These are phyloP conservation scores for Drosophila subquinaria DNA, from an alignment of 2,888 invertebrate species.

Conservation along the genomic window DNA sequence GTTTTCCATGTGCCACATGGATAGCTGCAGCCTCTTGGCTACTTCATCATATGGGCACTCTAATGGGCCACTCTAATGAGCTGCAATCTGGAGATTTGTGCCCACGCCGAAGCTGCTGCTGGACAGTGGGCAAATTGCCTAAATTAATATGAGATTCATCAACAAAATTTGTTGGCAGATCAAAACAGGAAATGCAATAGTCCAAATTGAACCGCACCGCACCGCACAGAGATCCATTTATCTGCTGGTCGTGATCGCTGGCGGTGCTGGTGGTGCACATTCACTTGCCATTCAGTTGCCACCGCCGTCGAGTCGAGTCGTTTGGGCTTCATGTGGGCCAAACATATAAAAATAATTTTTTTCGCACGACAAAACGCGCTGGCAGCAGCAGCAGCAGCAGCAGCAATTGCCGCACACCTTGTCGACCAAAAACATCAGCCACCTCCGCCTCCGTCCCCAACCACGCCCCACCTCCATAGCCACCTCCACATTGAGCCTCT, in stretches of 20 bases:
- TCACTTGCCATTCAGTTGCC: conserved; percentile 18
- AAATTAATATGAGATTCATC: conserved; percentile 76
- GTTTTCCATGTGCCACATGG: not conserved
- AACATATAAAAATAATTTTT: conserved; percentile 57
- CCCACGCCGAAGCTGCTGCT: conserved; percentile 14
- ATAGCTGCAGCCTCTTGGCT: conserved; percentile 8
- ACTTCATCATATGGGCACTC: conserved; percentile 63
- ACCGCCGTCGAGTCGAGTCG: not conserved
- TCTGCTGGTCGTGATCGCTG: conserved; percentile 47
- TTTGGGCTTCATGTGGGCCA: conserved; percentile 59
- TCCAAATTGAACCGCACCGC: conserved; percentile 1
- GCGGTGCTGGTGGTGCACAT: conserved; percentile 28
- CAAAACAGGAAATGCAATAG: conserved; percentile 71
- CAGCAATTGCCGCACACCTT: conserved; percentile 50
- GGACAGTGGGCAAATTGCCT: conserved; percentile 63
- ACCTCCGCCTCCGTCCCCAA: not conserved
- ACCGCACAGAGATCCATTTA: conserved; percentile 4
- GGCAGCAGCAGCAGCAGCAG: conserved; percentile 23
- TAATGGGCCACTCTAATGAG: conserved; percentile 69
- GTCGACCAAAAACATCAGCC: conserved; percentile 6
- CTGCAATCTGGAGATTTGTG: conserved; percentile 30
- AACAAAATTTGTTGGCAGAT: conserved; percentile 58
- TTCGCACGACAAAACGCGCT: conserved; percentile 61
- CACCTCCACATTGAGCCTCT: not conserved
- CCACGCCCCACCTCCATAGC: not conserved